Evolutionary conservation across 2,888 invertebrate species (phyloP).

Genomic region (Thecocarcelia acutangulata): DNA sequence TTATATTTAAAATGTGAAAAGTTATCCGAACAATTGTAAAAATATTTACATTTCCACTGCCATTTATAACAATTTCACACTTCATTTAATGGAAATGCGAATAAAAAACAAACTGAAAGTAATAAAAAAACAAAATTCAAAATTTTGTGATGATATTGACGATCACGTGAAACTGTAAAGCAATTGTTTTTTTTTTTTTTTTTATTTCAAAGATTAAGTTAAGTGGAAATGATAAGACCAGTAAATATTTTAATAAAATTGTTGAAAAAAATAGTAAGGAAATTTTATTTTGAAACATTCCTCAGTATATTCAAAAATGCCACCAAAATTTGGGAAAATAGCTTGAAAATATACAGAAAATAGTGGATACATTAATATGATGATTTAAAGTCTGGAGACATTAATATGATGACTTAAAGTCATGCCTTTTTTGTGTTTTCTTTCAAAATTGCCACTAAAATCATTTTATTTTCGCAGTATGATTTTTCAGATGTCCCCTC

Average conservation of each 20-base stretch:
- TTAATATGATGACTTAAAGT: no score
- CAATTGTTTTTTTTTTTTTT: conserved; percentile 34
- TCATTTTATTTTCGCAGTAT: no score
- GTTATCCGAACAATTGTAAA: conserved; percentile 54
- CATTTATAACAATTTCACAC: conserved; percentile 67
- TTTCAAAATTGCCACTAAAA: no score
- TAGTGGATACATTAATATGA: no score
- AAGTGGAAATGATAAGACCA: background rate
- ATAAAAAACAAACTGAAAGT: conserved; percentile 12
- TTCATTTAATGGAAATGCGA: conserved; percentile 58
- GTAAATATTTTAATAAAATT: background rate
- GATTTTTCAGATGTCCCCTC: no score
- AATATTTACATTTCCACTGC: conserved; percentile 63
- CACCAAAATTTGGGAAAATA: no score
- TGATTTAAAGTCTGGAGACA: no score
- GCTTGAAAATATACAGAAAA: no score
- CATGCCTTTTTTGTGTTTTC: no score
- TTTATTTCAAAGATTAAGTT: conserved; percentile 3
- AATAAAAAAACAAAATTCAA: conserved; percentile 23
- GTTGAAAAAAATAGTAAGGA: conserved; percentile 13
- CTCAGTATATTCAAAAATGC: no score
- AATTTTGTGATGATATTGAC: conserved; percentile 13
- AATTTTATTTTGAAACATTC: background rate
- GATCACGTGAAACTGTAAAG: conserved; percentile 50
- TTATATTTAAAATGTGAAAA: conserved; percentile 66